A percentile compares a stretch with the other conserved stretches of the same genome.
Evolutionary conservation across 2,888 invertebrate species (phyloP).

Genomic region (Drosophila acutilabella): DNA sequence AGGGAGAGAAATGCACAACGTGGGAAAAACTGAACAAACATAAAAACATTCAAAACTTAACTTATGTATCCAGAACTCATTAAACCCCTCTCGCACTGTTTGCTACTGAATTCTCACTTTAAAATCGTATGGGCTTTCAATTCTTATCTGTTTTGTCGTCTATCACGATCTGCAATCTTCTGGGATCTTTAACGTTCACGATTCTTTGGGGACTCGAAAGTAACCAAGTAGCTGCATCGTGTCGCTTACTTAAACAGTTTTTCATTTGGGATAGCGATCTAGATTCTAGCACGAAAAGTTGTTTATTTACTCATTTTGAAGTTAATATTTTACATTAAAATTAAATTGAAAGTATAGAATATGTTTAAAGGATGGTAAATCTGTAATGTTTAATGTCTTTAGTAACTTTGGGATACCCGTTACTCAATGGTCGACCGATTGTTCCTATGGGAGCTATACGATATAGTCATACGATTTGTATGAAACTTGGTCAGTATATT

Average conservation of each 20-base stretch:
- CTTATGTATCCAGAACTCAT: constrained; percentile 19
- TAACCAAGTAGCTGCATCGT: constrained; percentile 12
- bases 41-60: constrained; percentile 6
- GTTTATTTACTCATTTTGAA: too few relatives aligned
- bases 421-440: too few relatives aligned
- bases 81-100: constrained; percentile 9
- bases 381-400: too few relatives aligned
- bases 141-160: neutral
- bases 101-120: constrained; percentile 20
- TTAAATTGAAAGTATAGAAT: too few relatives aligned
- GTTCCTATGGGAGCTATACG: too few relatives aligned
- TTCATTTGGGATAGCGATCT: constrained; percentile 16
- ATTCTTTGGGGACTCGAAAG: constrained; percentile 4
- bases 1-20: constrained; percentile 24
- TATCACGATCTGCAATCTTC: constrained; percentile 17
- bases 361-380: too few relatives aligned
- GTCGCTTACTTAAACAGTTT: constrained; percentile 10
- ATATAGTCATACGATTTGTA: too few relatives aligned
- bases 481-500: too few relatives aligned
- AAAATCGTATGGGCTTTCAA: neutral
- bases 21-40: constrained; percentile 22
- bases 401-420: too few relatives aligned
- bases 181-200: constrained; percentile 18
- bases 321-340: too few relatives aligned
- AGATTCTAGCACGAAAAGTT: neutral